Base-by-base conservation (phyloP, 2,113 vertebrate species). In the Podarcis muralis region DNA sequence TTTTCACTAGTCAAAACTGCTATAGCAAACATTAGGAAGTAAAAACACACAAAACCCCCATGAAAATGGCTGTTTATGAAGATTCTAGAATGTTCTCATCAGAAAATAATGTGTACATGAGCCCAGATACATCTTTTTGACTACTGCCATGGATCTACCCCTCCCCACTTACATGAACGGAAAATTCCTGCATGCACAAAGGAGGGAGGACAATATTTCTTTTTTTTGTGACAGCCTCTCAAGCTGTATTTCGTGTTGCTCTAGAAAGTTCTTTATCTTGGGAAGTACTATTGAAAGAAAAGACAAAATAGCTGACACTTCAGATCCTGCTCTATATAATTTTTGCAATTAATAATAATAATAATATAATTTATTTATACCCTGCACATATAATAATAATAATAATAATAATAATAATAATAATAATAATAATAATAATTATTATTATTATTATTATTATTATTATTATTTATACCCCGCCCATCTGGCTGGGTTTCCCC, bases 1-100 rank as follows among this genome's bases (percentile, higher is more conserved):
- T 78, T 23, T 92, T 94, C 88, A 82, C 65, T 92, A 78, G 90
- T 89, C 37, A 93, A 90, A 91, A 75, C 87, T 88, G 85, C 86
- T 83, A 6, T 20, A 37, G 68, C 53, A 86, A 91, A 85, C 8
- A 78, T 75, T 68, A 79, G 32, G 8, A 53, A 79, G 75, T 78
- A 48, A 88, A 93, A 92, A 83, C 2, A 71, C 81, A 75, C 3
- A 9, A 11, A 48, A 43, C 0, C 8, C 13, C 18, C 57, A 79
- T 0, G 78, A 81, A 88, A 59, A 72, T 40, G 66, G 76, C 76
- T 16, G 16, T 88, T 83, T 23, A 1, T 5, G 65, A 9, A 30
- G 30, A 40, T 3, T 53, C 3, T 48, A 35, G 2, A 68, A 65
- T 83, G 37, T 66, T 25, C 22, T 37, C 40, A 48, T 62, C 57